These are phyloP conservation scores for Phytoseiulus persimilis DNA, from an alignment of 2,888 invertebrate species.

Conservation along the genomic window DNA sequence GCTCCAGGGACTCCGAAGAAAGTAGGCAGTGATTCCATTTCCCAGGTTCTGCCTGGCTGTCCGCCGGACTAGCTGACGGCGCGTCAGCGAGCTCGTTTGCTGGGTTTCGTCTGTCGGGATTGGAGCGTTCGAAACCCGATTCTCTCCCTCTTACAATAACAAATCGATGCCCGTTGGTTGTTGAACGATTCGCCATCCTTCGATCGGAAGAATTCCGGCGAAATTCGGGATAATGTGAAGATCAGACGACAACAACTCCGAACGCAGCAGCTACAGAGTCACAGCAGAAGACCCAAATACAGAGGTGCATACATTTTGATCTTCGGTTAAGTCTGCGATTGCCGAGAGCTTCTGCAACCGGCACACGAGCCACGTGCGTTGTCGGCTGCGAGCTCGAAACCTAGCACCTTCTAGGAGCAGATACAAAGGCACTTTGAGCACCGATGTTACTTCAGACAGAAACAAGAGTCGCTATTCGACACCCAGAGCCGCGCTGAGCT, in stretches of 20 bases:
- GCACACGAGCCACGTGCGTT: neutral
- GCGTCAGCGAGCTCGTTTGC: too few relatives aligned
- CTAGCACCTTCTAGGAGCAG: neutral
- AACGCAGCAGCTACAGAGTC: neutral
- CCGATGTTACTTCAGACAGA: neutral
- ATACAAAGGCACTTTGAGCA: neutral
- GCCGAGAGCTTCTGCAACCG: neutral
- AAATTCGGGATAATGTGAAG: too few relatives aligned
- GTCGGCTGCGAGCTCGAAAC: neutral
- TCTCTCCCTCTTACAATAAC: too few relatives aligned
- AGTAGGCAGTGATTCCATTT: slow-evolving; percentile 20
- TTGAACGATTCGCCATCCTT: too few relatives aligned
- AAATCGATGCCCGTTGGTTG: too few relatives aligned
- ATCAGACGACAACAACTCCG: neutral
- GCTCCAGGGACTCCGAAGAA: slow-evolving; percentile 35
- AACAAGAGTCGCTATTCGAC: neutral
- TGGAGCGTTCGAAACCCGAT: too few relatives aligned
- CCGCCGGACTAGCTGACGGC: neutral
- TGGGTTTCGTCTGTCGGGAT: too few relatives aligned
- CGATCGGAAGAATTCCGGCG: too few relatives aligned
- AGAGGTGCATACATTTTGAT: slow-evolving; percentile 20
- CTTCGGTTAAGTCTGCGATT: slow-evolving; percentile 38
- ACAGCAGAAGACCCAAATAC: neutral
- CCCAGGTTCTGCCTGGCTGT: neutral
- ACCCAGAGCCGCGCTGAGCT: neutral